Evolutionary conservation across 92 coral and sea anemone species (phyloP).

Genomic region (Umimayanthus chanpuru): DNA sequence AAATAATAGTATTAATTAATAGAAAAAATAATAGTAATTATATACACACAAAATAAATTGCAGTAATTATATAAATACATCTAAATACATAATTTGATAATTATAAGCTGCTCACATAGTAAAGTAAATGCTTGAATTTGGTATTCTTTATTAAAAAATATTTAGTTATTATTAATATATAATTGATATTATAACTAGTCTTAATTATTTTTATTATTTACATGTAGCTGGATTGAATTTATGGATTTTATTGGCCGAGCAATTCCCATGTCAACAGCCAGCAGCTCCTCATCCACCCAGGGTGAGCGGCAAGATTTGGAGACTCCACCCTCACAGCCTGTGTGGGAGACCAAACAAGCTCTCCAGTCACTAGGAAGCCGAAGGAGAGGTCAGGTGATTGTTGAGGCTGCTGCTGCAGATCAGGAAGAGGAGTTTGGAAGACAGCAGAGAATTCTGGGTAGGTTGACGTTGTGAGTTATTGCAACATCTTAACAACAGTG

Average conservation of each 20-base stretch:
- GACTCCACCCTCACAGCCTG: constrained; percentile 73
- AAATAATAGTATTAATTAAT: too few species aligned
- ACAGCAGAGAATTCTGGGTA: constrained; percentile 61
- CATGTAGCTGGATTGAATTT: constrained; percentile 70
- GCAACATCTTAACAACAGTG: background rate
- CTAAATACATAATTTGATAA: too few species aligned
- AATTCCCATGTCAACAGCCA: constrained; percentile 59
- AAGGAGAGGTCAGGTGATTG: constrained; percentile 46
- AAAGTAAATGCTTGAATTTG: too few species aligned
- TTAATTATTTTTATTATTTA: too few species aligned
- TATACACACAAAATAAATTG: too few species aligned
- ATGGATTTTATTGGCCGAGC: constrained; percentile 81
- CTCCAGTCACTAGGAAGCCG: constrained; percentile 50
- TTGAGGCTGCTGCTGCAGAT: constrained; percentile 41
- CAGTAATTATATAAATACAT: too few species aligned
- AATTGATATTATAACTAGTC: too few species aligned
- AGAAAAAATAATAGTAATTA: too few species aligned
- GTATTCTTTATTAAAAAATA: too few species aligned
- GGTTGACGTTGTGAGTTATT: background rate
- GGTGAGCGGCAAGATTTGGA: constrained; percentile 44
- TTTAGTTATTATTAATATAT: too few species aligned
- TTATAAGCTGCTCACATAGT: too few species aligned
- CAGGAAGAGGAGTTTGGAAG: constrained; percentile 61
- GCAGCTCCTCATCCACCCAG: constrained; percentile 38
- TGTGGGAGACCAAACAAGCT: constrained; percentile 86